A percentile compares a stretch with the other conserved stretches of the same genome.
Evolutionary conservation across 2,888 invertebrate genomes (phyloP).

Genomic region (Troides helena): DNA sequence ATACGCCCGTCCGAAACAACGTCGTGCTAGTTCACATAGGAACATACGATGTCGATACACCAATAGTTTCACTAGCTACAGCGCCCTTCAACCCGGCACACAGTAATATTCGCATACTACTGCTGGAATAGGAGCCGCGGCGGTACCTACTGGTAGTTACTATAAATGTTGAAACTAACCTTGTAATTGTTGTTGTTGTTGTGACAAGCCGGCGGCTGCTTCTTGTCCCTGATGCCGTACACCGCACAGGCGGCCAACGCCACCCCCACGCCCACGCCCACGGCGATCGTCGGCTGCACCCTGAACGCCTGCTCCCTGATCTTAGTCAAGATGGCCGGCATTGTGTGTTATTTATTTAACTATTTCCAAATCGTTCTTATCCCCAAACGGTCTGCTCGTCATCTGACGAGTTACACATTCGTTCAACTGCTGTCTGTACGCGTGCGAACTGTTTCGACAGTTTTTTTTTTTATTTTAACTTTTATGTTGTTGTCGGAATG

Average conservation of each 20-base stretch:
- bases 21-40: too few species aligned
- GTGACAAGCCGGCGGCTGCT: constrained; percentile 57
- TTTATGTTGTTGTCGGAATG: constrained; percentile 30
- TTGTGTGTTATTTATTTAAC: constrained; percentile 39
- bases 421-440: background rate
- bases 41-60: too few species aligned
- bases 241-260: constrained; percentile 69
- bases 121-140: too few species aligned
- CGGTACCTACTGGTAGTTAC: too few species aligned
- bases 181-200: constrained; percentile 76
- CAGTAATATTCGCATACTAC: too few species aligned
- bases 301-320: constrained; percentile 69
- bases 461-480: too few species aligned
- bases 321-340: constrained; percentile 75
- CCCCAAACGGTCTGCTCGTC: too few species aligned
- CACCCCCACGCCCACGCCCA: constrained; percentile 72
- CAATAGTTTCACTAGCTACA: too few species aligned
- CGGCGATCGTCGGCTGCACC: constrained; percentile 64
- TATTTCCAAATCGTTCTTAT: too few species aligned
- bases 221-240: constrained; percentile 66
- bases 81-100: too few species aligned
- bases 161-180: constrained; percentile 42
- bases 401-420: too few species aligned
- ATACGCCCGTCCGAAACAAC: too few species aligned
- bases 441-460: background rate